Evolutionary conservation across 2,113 vertebrate species (phyloP), one percentile per base, ranked within the genome.

Genomic region (Mesoclemmys tuberculata): DNA sequence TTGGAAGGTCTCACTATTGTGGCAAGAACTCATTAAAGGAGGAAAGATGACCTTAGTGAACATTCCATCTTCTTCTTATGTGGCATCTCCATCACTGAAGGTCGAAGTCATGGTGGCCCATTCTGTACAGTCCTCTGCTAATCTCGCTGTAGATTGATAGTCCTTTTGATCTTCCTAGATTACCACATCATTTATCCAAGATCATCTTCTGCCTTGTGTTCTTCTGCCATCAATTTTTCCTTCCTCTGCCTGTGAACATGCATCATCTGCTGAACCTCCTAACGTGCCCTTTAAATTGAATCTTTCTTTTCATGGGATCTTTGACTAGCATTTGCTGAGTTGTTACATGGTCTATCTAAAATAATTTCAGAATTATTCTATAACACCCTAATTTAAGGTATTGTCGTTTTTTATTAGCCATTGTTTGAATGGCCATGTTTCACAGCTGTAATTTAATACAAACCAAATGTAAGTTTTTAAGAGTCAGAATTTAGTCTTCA

Each of bases 11-110:
- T 68, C 35, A 2, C 35, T n/a, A 19, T 44, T 0, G 8, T 1
- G 2, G 75, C 79, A 44, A 44, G 0, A 0, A 29, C 11, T 74
- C 22, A 74, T 27, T 0, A 0, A 55, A 38, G 54, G 35, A 80
- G 35, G 6, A 18, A 75, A 87, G 84, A 82, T 2, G 3, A 49
- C 84, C 41, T 48, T 1, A 0, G 64, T 68, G 41, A 14, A 26
- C 18, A 2, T 38, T 41, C 52, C 48, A 38, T 55, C 81, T 64
- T 31, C 10, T 58, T 58, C 61, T n/a, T 68, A 35, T 68, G 64
- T 68, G 64, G 64, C 18, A 49, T 52, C 10, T 80, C 31, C 49
- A n/a, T 51, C n/a, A 51, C 19, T 52, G 21, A 19, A 35, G 8
- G 8, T 68, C 35, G 18, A 35, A n/a, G 19, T n/a, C 64, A 21